Base-by-base conservation (phyloP, 2,888 invertebrate genomes). In the Leucoma salicis region DNA sequence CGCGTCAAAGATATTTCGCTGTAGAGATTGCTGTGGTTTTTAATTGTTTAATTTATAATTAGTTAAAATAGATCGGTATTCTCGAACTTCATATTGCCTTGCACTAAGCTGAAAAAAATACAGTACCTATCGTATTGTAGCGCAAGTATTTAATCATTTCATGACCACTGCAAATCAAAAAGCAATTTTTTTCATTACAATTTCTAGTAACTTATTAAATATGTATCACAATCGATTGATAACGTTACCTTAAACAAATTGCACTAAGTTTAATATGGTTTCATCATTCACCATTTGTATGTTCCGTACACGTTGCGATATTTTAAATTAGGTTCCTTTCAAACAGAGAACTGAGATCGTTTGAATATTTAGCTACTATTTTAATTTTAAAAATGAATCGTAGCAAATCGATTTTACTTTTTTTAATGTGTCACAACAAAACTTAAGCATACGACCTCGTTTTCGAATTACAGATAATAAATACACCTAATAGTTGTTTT, bases 191-290 rank as follows among this genome's bases (percentile, higher is more conserved):
- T 4, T 12, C 7, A 27, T 10, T 27, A 11, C 27, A 11, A 11
- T 12, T 2, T 27, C n/a, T 27, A 27, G n/a, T 15, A 46, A 39
- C 71, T 71, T 73, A 73, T 59, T 48, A 62, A 63, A 68, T 79
- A 85, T 65, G 68, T 86, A 87, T 86, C 86, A 86, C 86, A 87
- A 80, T 86, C 63, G 74, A 81, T 81, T 86, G 74, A 77, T 80
- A 78, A 76, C 73, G 45, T 58, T 61, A 60, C 40, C 59, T 58
- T 61, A 61, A 44, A 56, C 56, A 58, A 61, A 61, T 61, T 61
- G 57, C 62, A 59, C 61, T 61, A 61, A 31, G 36, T 61, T 53
- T 38, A 37, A 12, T 29, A 24, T 16, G 48, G 40, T 53, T 53
- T 48, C 41, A 34, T 31, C 36, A 58, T 29, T 41, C 36, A 35